Conservation (phyloP, 2,797 vertebrate genomes). For the Emys orbicularis region DNA sequence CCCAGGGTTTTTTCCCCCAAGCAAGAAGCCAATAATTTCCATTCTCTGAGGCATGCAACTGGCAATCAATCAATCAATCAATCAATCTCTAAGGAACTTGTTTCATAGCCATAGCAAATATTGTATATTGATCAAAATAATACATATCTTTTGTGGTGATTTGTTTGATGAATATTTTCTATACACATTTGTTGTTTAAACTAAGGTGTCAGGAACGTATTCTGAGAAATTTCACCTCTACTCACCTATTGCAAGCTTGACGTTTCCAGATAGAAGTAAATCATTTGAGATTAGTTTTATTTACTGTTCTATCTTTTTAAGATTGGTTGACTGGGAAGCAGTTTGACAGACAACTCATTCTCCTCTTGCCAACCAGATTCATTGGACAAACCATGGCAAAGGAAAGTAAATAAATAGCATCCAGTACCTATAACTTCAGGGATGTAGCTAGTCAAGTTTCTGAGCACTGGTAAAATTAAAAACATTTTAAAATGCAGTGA, state of each 20-base stretch:
- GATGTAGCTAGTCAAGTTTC: constrained; percentile 4
- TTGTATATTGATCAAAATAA: too few species aligned
- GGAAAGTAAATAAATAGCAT: background rate
- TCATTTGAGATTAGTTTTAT: background rate
- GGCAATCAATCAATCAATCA: background rate
- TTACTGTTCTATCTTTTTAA: background rate
- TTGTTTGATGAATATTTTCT: background rate
- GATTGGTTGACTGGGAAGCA: constrained; percentile 1
- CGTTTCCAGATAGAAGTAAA: background rate
- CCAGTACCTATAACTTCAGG: background rate
- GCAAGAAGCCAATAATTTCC: background rate
- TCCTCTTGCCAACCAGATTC: background rate
- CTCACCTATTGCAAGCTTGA: background rate
- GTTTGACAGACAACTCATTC: background rate
- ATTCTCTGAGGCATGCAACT: background rate
- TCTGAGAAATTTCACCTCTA: background rate
- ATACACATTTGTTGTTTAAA: fast-evolving
- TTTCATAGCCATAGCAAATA: background rate
- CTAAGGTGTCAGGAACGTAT: background rate
- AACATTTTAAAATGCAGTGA: background rate
- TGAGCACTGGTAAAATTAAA: background rate
- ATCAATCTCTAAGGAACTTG: background rate
- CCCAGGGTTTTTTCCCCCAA: background rate
- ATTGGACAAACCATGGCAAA: constrained; percentile 1
- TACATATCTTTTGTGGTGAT: background rate